Base-by-base conservation (phyloP, 2,113 vertebrate species). In the Micronycteris hirsuta region DNA sequence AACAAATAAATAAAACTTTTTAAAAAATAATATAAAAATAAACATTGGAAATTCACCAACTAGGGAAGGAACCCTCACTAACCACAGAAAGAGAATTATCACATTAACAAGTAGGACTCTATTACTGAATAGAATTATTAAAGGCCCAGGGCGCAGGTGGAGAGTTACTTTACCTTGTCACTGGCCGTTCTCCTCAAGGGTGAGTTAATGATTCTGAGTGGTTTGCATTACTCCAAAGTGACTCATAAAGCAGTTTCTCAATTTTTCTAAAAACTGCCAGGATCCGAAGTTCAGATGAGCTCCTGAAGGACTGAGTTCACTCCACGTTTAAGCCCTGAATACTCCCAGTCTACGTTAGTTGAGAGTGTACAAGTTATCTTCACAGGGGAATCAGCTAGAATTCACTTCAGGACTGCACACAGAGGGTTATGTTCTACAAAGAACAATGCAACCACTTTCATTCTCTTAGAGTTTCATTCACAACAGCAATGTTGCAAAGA, bases 221-320 rank as follows among this genome's bases (percentile, higher is more conserved):
- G 52, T 70, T 74, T 56, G 17, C 3, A 31, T 33, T 33, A 76
- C 49, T 68, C 93, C 68, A 89, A 71, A 94, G 58, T 88, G 92
- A 95, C 76, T 84, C 28, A 38, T n/a, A 63, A 86, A 87, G 36
- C 7, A 71, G 24, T 82, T 89, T 92, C 45, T 94, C 92, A 85
- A 77, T 95, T 90, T 91, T 87, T 70, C 67, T 85, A 68, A 52
- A 58, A 89, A 84, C 28, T 54, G 22, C 1, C 22, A 92, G n/a
- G 33, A 94, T 95, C 24, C 3, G 24, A 85, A 87, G 45, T 45
- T 84, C 74, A 36, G 33, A 36, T 68, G 71, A 94, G 33, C 36
- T 68, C 89, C 11, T 91, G 77, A 73, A 91, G 70, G 58, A 93
- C 78, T 68, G 7, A 94, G 28, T 8, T 84, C 38, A 15, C 28